Conservation (phyloP, 2,888 invertebrate species). For the Dyspetes luteomarginatus region DNA sequence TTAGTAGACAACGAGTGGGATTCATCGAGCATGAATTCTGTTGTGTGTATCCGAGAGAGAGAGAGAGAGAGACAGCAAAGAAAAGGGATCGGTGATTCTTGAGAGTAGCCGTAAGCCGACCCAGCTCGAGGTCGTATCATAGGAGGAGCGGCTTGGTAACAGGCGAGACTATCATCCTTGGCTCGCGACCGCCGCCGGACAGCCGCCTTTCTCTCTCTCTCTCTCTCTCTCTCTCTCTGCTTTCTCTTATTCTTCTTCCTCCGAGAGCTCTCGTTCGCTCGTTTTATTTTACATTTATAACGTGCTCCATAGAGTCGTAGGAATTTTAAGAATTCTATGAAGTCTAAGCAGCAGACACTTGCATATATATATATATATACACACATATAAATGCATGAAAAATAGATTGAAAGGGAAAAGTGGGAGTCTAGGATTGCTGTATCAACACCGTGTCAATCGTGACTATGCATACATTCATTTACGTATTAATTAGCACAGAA, state of each 20-base stretch:
- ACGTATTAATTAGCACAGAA: neutral
- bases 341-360: conserved; percentile 38
- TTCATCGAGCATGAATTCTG: conserved; percentile 21
- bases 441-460: neutral
- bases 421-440: neutral
- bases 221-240: conserved; percentile 16
- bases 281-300: conserved; percentile 37
- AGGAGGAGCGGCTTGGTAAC: conserved; percentile 71
- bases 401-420: too few relatives aligned
- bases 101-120: conserved; percentile 64
- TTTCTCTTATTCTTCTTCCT: neutral
- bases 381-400: too few relatives aligned
- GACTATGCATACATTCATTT: neutral
- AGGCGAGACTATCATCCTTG: conserved; percentile 68
- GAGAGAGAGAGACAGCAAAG: conserved; percentile 34
- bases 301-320: neutral
- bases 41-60: neutral
- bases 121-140: conserved; percentile 69
- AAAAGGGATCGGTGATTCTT: conserved; percentile 61
- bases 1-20: conserved; percentile 36
- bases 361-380: too few relatives aligned
- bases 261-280: conserved; percentile 16
- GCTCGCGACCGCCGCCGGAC: conserved; percentile 62
- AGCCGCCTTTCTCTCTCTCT: conserved; percentile 16
- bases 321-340: conserved; percentile 47